Conservation (phyloP, 92 coral and sea anemone genomes). For the Umimayanthus chanpuru region DNA sequence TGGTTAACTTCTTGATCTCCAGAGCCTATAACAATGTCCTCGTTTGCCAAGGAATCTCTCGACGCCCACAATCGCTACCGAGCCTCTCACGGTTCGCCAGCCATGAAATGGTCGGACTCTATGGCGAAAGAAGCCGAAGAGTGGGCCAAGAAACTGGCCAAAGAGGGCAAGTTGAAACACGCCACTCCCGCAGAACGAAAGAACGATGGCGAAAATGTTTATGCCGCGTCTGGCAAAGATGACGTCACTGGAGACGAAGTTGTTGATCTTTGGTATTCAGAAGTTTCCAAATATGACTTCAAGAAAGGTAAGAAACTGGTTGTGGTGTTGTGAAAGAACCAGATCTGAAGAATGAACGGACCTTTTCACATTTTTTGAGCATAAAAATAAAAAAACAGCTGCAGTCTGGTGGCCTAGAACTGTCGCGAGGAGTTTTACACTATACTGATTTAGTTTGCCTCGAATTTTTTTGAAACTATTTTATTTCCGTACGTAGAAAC, state of each 20-base stretch:
- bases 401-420: no score
- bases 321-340: no score
- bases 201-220: conserved; percentile 58
- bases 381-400: no score
- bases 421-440: no score
- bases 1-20: neutral
- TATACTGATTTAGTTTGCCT: no score
- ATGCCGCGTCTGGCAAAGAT: conserved; percentile 27
- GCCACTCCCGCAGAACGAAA: conserved; percentile 41
- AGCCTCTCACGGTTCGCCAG: conserved; percentile 54
- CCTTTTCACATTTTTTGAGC: no score
- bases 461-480: no score
- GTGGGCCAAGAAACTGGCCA: conserved; percentile 64
- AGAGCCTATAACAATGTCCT: conserved; percentile 28
- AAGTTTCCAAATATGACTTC: conserved; percentile 60
- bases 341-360: no score
- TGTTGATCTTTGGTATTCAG: conserved; percentile 54
- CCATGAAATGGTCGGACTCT: conserved; percentile 56
- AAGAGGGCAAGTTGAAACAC: conserved; percentile 46
- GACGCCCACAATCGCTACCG: conserved; percentile 63
- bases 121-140: conserved; percentile 57
- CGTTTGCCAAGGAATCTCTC: conserved; percentile 54
- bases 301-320: conserved; percentile 39
- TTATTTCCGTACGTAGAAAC: no score
- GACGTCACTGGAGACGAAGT: conserved; percentile 45